These are phyloP conservation scores for Porites divaricata DNA, from an alignment of 92 coral and sea anemone species.

Conservation along the genomic window DNA sequence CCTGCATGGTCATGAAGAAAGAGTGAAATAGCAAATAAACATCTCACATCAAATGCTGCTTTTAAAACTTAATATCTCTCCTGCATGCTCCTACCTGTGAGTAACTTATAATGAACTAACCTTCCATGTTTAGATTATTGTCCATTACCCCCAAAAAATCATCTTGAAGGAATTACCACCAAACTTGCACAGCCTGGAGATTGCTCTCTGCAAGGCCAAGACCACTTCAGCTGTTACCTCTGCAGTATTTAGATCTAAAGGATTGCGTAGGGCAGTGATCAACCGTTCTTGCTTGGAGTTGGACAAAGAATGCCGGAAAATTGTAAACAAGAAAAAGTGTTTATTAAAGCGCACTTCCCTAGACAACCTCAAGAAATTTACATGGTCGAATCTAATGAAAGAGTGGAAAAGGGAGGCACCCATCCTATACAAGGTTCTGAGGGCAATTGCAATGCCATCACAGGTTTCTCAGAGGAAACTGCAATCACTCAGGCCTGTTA, in stretches of 20 bases:
- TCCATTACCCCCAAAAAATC: neutral
- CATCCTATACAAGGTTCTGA: slow-evolving; percentile 27
- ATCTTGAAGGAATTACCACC: slow-evolving; percentile 31
- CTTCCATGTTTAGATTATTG: slow-evolving; percentile 19
- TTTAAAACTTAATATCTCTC: neutral
- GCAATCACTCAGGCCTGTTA: slow-evolving; percentile 34
- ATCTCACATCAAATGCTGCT: neutral
- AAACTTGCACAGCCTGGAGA: neutral
- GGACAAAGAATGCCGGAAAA: too few species aligned
- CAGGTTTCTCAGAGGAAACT: slow-evolving; percentile 15
- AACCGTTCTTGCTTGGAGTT: too few species aligned
- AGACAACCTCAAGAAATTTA: slow-evolving; percentile 33
- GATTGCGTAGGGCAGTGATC: slow-evolving; percentile 7
- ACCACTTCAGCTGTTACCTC: neutral
- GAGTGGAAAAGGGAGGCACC: slow-evolving; percentile 45
- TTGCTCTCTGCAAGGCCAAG: slow-evolving; percentile 26
- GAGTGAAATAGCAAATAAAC: too few species aligned
- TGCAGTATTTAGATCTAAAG: neutral
- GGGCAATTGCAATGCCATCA: slow-evolving; percentile 45
- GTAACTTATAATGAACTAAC: too few species aligned
- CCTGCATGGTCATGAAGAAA: too few species aligned
- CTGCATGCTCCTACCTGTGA: neutral
- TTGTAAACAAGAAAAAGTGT: too few species aligned
- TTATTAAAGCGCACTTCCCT: too few species aligned
- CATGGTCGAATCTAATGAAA: slow-evolving; percentile 26